Base-by-base conservation (phyloP, 2,113 vertebrate genomes). In the Leucoraja erinaceus region DNA sequence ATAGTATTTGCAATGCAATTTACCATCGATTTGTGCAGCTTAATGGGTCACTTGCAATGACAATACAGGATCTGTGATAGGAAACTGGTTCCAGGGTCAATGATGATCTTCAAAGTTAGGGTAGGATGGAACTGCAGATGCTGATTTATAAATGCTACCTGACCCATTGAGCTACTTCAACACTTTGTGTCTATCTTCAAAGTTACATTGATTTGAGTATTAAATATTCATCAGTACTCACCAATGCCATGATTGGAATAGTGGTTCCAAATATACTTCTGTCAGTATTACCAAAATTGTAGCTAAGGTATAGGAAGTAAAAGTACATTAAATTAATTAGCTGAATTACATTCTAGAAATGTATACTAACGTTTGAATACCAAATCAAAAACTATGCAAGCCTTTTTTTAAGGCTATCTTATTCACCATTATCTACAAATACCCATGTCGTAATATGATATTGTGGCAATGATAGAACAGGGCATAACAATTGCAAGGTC, bases 231-330 rank as follows among this genome's bases (percentile, higher is more conserved):
- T 93, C 94, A 93, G 92, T 59, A 97, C 98, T 98, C 95, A 99
- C 99, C 96, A 98, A 56, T 93, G 97, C 98, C 95, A 96, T 96
- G 94, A 99, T 97, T 94, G 98, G 97, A 95, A 99, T 96, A 94
- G 98, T 93, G 5, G 96, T 95, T 4, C 98, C 98, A 93, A 99
- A 98, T 94, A 99, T 96, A 94, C 97, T 97, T 22, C 97, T 93
- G 95, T 98, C 97, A 93, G 97, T 94, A 77, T 94, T 96, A 94
- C 98, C 98, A 90, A 98, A 99, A 94, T 97, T 94, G 94, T 97
- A 95, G 94, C 98, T 99, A 95, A 92, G 83, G 90, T 18, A 88
- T 56, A 72, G 95, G 33, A 93, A 95, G 38, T 11, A 25, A 72
- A 91, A 28, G 31, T 9, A 91, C 66, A 86, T 86, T 86, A n/a